Percentiles rank a stretch among this genome's conserved stretches.
These are phyloP conservation scores for Proctacanthus coquilletti DNA, from an alignment of 1,140 invertebrate genomes.

Conservation along the genomic window DNA sequence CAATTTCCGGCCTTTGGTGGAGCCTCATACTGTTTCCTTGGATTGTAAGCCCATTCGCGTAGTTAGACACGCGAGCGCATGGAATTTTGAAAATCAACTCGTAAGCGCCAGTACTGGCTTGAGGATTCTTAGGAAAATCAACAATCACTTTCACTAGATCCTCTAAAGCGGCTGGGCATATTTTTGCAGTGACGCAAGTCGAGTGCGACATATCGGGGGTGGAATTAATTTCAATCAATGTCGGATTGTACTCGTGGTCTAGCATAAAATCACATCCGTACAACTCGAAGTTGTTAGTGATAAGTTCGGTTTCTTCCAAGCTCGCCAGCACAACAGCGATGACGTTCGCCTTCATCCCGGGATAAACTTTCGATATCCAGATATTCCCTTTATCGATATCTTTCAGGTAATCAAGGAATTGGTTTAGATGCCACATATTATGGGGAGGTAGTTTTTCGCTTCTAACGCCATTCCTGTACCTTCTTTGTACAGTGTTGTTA, in stretches of 20 bases:
- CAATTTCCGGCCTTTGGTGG: neutral
- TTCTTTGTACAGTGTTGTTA: conserved; percentile 80
- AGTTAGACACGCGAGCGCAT: conserved; percentile 13
- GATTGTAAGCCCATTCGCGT: conserved; percentile 16
- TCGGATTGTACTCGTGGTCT: conserved; percentile 70
- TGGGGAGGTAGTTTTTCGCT: conserved; percentile 53
- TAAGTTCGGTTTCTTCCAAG: conserved; percentile 60
- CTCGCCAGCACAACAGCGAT: conserved; percentile 58
- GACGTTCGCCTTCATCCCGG: conserved; percentile 72
- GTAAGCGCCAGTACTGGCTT: conserved; percentile 38
- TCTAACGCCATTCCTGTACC: conserved; percentile 51
- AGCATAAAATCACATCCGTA: conserved; percentile 88
- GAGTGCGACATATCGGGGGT: conserved; percentile 71
- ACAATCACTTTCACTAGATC: conserved; percentile 72
- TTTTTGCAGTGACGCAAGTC: conserved; percentile 62
- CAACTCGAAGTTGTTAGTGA: conserved; percentile 71
- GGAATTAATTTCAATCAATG: conserved; percentile 88
- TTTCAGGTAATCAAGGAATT: conserved; percentile 53
- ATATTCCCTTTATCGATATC: conserved; percentile 25
- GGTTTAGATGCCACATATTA: conserved; percentile 76
- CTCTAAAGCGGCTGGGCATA: conserved; percentile 67
- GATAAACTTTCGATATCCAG: conserved; percentile 59
- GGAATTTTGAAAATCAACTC: conserved; percentile 26
- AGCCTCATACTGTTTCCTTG: conserved; percentile 8
- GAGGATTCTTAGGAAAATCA: conserved; percentile 33